Base-by-base conservation (phyloP, 2,797 vertebrate genomes). In the Eutrigla gurnardus region DNA sequence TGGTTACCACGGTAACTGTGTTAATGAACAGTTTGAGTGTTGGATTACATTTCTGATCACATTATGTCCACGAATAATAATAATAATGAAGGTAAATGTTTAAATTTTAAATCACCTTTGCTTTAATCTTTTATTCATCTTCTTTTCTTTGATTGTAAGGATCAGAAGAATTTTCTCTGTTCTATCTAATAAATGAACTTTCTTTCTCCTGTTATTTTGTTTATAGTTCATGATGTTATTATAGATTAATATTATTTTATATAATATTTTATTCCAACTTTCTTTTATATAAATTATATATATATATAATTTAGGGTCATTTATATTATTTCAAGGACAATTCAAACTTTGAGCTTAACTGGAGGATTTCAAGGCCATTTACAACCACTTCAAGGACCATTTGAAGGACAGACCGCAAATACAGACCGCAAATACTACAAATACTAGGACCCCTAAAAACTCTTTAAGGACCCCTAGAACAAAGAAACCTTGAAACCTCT, bases 51-150 rank as follows among this genome's bases (percentile, higher is more conserved):
- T 67, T 58, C 58, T 69, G 70, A 79, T 70, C 47, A 39, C n/a
- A 52, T 70, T 4, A 61, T 49, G 40, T 65, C 13, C 40, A 39
- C 7, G 61, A n/a, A 65, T 47, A 57, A 70, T 61, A 25, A 81
- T 57, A 40, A 72, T 64, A 4, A 76, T 37, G 59, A 73, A 8
- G 42, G 35, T 77, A 49, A 59, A 64, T 46, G 64, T 64, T 72
- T 63, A 58, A 71, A 46, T n/a, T 63, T 67, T 61, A 57, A 70
- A 47, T 9, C 53, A 57, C 49, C 62, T 69, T 47, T 14, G 18
- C 62, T 73, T 61, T 66, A 6, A 83, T 83, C 59, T 80, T 79
- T 83, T 43, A 80, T 73, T 80, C 70, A 79, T 47, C 3, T 43
- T 47, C 3, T 43, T 5, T 15, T 62, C 70, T 64, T 71, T 80